A percentile compares a stretch with the other conserved stretches of the same genome.
These are phyloP conservation scores for Siphlonurus alternatus DNA, from an alignment of 2,888 invertebrate genomes.

Conservation along the genomic window DNA sequence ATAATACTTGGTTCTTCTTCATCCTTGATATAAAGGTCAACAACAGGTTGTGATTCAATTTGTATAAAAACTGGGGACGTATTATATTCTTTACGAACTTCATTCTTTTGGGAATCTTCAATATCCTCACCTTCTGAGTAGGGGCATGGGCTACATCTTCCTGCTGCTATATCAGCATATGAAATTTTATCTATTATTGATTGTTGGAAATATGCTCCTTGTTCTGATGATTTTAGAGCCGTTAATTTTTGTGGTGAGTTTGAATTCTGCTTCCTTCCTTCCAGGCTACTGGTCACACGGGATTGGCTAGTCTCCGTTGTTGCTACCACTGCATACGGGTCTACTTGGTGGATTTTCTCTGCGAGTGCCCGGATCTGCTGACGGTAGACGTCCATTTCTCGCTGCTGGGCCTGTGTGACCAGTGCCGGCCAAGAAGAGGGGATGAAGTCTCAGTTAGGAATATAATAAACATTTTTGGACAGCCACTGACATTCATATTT, in stretches of 20 bases:
- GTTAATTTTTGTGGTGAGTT: slow-evolving; percentile 3
- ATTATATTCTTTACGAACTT: neutral
- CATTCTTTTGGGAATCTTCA: neutral
- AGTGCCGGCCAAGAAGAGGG: slow-evolving; percentile 10
- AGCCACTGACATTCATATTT: neutral
- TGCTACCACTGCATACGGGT: slow-evolving; percentile 41
- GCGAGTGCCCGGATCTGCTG: slow-evolving; percentile 55
- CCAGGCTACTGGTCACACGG: slow-evolving; percentile 10
- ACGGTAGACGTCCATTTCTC: slow-evolving; percentile 44
- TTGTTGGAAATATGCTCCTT: neutral
- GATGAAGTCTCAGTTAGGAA: slow-evolving; percentile 2
- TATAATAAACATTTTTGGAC: neutral
- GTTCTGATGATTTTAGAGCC: slow-evolving; percentile 3
- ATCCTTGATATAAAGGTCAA: neutral
- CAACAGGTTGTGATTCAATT: no score
- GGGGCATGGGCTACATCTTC: slow-evolving; percentile 31
- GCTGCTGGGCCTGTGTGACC: slow-evolving; percentile 41
- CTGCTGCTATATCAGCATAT: slow-evolving; percentile 56
- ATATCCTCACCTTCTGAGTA: slow-evolving; percentile 16
- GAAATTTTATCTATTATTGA: slow-evolving; percentile 18
- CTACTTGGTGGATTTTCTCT: slow-evolving; percentile 53
- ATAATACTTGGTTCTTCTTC: neutral
- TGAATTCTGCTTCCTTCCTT: slow-evolving; percentile 5
- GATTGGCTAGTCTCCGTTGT: slow-evolving; percentile 6
- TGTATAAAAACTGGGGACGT: neutral